These are phyloP conservation scores for Nymphalis io DNA, from an alignment of 1,140 invertebrate species.

Conservation along the genomic window DNA sequence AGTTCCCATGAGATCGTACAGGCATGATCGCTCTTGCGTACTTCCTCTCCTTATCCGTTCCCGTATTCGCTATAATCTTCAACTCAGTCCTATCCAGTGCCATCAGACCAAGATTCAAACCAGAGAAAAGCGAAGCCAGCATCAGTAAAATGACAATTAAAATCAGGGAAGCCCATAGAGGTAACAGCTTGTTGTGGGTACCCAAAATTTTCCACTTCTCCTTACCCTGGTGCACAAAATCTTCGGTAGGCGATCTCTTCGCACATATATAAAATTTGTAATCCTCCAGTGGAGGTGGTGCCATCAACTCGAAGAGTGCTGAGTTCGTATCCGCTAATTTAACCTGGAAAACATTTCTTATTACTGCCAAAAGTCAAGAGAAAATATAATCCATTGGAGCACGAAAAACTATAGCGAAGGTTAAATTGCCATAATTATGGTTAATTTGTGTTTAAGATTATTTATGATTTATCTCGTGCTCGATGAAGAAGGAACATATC, in stretches of 20 bases:
- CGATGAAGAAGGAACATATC: too few relatives aligned
- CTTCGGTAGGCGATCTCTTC: constrained; percentile 74
- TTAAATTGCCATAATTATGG: too few relatives aligned
- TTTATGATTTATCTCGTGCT: too few relatives aligned
- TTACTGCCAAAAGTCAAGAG: too few relatives aligned
- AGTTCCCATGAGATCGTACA: constrained; percentile 95
- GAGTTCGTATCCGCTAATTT: constrained; percentile 68
- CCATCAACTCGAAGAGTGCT: constrained; percentile 80
- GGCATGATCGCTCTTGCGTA: constrained; percentile 94
- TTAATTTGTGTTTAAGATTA: too few relatives aligned
- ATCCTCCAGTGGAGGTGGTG: constrained; percentile 81
- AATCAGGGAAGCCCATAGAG: constrained; percentile 88
- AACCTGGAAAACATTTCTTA: constrained; percentile 39
- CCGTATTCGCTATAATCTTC: constrained; percentile 94
- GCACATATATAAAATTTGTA: constrained; percentile 86
- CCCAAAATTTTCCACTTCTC: constrained; percentile 84
- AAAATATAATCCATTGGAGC: too few relatives aligned
- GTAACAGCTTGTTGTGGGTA: constrained; percentile 86
- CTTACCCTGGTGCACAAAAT: constrained; percentile 88
- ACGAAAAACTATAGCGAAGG: too few relatives aligned
- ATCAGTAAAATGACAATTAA: constrained; percentile 89
- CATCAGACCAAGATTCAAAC: constrained; percentile 98
- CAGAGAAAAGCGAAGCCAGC: constrained; percentile 96
- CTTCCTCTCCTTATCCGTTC: constrained; percentile 88
- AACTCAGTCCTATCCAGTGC: constrained; percentile 96